These are phyloP conservation scores for Eupithecia vulgata DNA, from an alignment of 2,888 invertebrate species.

Conservation along the genomic window DNA sequence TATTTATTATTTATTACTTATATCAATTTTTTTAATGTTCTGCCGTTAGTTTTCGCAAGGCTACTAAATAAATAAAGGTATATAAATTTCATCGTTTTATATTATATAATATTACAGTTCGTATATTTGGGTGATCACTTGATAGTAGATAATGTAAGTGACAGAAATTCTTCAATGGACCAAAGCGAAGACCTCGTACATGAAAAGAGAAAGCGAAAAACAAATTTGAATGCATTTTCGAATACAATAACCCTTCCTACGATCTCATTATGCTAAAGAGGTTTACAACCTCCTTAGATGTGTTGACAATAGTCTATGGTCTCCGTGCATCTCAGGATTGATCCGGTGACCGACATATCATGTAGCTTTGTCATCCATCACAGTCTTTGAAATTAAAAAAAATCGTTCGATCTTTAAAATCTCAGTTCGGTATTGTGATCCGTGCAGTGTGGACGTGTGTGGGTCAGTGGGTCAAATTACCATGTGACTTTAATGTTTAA, in stretches of 20 bases:
- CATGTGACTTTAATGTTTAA: slow-evolving; percentile 14
- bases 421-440: slow-evolving; percentile 68
- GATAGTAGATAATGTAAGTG: not conserved
- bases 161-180: not conserved
- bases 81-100: not conserved
- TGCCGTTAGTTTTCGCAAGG: no score
- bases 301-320: slow-evolving; percentile 11
- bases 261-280: slow-evolving; percentile 12
- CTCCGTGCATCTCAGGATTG: slow-evolving; percentile 66
- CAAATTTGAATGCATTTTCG: slow-evolving; percentile 10
- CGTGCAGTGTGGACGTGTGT: slow-evolving; percentile 60
- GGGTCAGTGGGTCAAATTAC: slow-evolving; percentile 19
- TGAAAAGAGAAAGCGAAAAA: slow-evolving; percentile 12
- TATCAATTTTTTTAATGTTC: no score
- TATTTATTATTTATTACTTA: no score
- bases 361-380: slow-evolving; percentile 66
- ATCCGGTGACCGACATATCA: slow-evolving; percentile 72
- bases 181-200: not conserved
- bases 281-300: slow-evolving; percentile 23
- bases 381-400: slow-evolving; percentile 61
- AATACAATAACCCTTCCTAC: slow-evolving; percentile 10
- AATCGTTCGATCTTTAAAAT: slow-evolving; percentile 58
- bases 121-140: not conserved
- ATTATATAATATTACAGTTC: not conserved
- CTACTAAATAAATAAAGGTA: no score